Evolutionary conservation across 1,140 invertebrate species (phyloP).

Genomic region (Grapholita molesta): DNA sequence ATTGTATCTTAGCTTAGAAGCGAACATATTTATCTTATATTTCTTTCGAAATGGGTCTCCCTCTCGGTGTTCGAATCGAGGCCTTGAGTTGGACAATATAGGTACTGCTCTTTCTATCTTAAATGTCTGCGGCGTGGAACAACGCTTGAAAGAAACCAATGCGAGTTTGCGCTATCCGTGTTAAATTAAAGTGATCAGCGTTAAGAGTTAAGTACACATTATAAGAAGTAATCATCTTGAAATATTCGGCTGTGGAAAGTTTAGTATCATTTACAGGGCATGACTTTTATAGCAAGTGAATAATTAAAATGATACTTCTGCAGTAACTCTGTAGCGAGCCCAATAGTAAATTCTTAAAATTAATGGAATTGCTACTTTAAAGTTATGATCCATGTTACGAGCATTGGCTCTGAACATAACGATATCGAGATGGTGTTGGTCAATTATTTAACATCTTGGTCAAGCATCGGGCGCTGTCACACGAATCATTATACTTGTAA

Average conservation of each 20-base stretch:
- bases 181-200: background rate
- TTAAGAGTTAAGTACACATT: background rate
- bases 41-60: background rate
- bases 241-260: no score
- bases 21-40: background rate
- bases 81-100: background rate
- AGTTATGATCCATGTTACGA: background rate
- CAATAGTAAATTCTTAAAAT: background rate
- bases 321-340: no score
- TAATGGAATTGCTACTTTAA: background rate
- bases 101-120: background rate
- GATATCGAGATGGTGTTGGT: background rate
- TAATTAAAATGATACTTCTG: no score
- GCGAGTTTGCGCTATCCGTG: background rate
- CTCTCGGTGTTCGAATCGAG: background rate
- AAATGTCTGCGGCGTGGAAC: background rate
- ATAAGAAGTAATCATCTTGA: background rate
- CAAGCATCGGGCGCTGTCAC: background rate
- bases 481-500: no score
- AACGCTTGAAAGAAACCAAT: background rate
- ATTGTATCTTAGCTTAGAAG: no score
- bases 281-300: no score
- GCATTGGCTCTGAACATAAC: background rate
- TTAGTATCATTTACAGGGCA: no score
- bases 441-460: background rate